These are phyloP conservation scores for Anthopleura sola DNA, from an alignment of 64 coral and sea anemone genomes.

Conservation along the genomic window DNA sequence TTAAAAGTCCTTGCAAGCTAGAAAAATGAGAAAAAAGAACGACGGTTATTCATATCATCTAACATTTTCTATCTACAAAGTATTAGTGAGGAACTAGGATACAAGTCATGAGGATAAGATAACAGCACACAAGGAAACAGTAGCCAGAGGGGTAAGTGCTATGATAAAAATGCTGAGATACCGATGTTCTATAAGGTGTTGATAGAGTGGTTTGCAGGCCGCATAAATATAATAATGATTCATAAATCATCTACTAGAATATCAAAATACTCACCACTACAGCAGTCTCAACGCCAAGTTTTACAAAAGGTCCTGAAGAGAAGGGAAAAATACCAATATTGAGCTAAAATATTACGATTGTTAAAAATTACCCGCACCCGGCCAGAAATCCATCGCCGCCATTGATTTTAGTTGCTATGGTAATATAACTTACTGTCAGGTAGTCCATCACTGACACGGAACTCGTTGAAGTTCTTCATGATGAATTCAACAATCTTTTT, in stretches of 20 bases:
- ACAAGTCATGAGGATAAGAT: no score
- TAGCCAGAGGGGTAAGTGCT: no score
- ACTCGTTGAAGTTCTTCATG: constrained; percentile 19
- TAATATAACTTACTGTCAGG: constrained; percentile 13
- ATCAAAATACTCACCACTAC: background rate
- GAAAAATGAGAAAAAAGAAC: background rate
- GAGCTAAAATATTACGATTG: background rate
- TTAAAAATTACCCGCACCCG: background rate
- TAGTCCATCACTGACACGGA: constrained; percentile 13
- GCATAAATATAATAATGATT: no score
- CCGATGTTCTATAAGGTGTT: no score
- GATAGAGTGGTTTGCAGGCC: no score
- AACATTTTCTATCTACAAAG: no score
- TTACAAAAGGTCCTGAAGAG: constrained; percentile 19
- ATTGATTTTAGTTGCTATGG: background rate
- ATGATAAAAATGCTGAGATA: no score
- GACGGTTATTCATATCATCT: no score
- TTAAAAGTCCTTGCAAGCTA: background rate
- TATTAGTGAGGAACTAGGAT: no score
- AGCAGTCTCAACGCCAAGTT: constrained; percentile 12
- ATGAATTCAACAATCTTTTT: background rate
- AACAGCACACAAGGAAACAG: no score
- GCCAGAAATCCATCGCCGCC: background rate
- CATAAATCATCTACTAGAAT: background rate
- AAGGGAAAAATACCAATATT: background rate